A percentile compares a stretch with the other conserved stretches of the same genome.
Conservation (phyloP, 2,888 invertebrate species). For the Drosophila buzzatii region DNA sequence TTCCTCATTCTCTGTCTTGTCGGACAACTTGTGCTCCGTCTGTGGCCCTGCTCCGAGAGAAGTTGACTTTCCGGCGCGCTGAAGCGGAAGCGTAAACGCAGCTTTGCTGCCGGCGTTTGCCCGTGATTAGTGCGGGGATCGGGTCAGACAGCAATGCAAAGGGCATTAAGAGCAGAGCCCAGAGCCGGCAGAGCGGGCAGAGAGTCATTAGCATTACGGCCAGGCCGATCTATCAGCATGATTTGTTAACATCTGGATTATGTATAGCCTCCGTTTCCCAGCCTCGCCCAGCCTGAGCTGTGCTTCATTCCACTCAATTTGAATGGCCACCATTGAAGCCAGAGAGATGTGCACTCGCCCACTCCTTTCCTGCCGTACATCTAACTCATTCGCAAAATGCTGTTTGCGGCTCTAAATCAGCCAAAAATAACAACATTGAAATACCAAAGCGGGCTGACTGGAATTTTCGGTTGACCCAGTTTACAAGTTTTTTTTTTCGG, state of each 20-base stretch:
- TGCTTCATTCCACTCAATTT: not conserved
- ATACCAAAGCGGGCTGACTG: not conserved
- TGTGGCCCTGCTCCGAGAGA: constrained; percentile 23
- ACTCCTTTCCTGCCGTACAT: not conserved
- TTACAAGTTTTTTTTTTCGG: constrained; percentile 6
- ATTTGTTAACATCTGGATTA: constrained; percentile 36
- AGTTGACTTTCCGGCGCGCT: constrained; percentile 38
- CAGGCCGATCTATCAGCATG: constrained; percentile 13
- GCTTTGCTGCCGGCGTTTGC: constrained; percentile 17
- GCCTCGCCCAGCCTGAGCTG: not conserved
- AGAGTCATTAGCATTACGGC: constrained; percentile 40
- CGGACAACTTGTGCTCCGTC: constrained; percentile 24
- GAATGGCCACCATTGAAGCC: not conserved
- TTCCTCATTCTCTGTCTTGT: constrained; percentile 15
- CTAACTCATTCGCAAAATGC: constrained; percentile 14
- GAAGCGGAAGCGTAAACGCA: constrained; percentile 60
- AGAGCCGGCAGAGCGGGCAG: constrained; percentile 4
- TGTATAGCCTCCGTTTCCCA: constrained; percentile 1
- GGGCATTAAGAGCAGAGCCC: not conserved
- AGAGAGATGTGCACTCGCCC: not conserved
- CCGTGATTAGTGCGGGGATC: not conserved
- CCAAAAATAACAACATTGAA: not conserved
- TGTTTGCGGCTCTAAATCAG: constrained; percentile 13
- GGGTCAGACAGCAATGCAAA: not conserved
- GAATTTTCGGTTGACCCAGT: constrained; percentile 39